Evolutionary conservation across 1,140 invertebrate genomes (phyloP).

Genomic region (Oedothorax gibbosus): DNA sequence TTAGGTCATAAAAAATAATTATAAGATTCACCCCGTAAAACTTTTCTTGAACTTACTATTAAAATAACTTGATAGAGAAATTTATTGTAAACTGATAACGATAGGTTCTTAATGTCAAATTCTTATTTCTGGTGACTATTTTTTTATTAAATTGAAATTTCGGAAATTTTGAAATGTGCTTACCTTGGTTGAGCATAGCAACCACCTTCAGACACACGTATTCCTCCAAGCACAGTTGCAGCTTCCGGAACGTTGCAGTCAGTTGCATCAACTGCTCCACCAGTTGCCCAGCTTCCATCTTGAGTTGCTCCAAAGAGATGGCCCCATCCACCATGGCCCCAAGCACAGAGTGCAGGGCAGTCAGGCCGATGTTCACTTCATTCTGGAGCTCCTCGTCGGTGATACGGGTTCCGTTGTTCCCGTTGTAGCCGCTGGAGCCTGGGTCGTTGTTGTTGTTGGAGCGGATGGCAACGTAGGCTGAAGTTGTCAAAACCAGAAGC

Average conservation of each 20-base stretch:
- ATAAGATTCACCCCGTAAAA: too few relatives aligned
- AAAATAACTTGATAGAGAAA: too few relatives aligned
- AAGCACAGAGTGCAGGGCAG: constrained; percentile 87
- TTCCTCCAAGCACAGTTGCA: constrained; percentile 84
- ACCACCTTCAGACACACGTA: constrained; percentile 97
- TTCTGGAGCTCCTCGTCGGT: constrained; percentile 69
- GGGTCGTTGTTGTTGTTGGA: constrained; percentile 67
- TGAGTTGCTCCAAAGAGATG: constrained; percentile 81
- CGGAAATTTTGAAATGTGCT: constrained; percentile 26
- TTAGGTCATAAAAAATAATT: too few relatives aligned
- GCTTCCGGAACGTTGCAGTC: constrained; percentile 87
- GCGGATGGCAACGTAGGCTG: constrained; percentile 92
- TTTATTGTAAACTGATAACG: too few relatives aligned
- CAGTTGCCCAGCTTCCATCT: constrained; percentile 89
- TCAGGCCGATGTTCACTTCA: constrained; percentile 72
- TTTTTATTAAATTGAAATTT: not conserved
- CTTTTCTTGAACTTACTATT: too few relatives aligned
- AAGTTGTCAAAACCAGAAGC: constrained; percentile 91
- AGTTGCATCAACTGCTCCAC: constrained; percentile 95
- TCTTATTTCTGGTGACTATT: too few relatives aligned
- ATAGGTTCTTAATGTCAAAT: too few relatives aligned
- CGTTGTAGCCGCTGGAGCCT: not conserved
- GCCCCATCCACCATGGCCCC: constrained; percentile 90
- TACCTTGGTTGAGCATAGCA: constrained; percentile 81
- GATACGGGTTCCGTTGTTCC: constrained; percentile 7